Evolutionary conservation across 1,140 invertebrate genomes (phyloP).

Genomic region (Scylla paramamosain): DNA sequence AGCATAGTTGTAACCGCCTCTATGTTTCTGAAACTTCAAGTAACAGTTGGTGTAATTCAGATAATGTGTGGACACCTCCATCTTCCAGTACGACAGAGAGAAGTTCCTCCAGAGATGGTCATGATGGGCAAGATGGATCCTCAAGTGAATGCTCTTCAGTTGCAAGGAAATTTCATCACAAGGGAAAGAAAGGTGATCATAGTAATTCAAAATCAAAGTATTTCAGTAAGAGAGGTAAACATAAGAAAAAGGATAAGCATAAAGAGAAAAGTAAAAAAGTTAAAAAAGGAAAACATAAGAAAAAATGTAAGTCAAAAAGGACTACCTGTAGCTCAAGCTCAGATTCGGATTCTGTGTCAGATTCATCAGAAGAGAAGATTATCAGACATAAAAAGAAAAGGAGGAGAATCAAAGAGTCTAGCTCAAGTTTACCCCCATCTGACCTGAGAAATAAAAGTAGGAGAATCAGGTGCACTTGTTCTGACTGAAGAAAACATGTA

Average conservation of each 20-base stretch:
- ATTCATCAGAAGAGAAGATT: conserved; percentile 18
- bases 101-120: background rate
- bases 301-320: conserved; percentile 55
- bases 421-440: background rate
- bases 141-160: conserved; percentile 5
- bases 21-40: conserved; percentile 17
- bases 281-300: conserved; percentile 60
- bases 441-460: background rate
- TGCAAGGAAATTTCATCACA: conserved; percentile 27
- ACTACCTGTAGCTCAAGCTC: background rate
- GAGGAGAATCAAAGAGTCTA: background rate
- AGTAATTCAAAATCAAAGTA: conserved; percentile 49
- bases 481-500: background rate
- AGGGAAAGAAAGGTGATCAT: background rate
- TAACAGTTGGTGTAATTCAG: conserved; percentile 32
- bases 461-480: background rate
- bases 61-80: conserved; percentile 33
- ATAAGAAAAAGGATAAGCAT: conserved; percentile 39
- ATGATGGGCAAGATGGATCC: conserved; percentile 28
- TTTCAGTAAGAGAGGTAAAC: conserved; percentile 25
- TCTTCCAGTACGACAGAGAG: conserved; percentile 28
- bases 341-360: background rate
- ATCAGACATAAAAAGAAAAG: background rate
- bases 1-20: background rate
- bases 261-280: conserved; percentile 43